Conservation (phyloP, 2,888 invertebrate genomes). For the Epinotia brunnichana region DNA sequence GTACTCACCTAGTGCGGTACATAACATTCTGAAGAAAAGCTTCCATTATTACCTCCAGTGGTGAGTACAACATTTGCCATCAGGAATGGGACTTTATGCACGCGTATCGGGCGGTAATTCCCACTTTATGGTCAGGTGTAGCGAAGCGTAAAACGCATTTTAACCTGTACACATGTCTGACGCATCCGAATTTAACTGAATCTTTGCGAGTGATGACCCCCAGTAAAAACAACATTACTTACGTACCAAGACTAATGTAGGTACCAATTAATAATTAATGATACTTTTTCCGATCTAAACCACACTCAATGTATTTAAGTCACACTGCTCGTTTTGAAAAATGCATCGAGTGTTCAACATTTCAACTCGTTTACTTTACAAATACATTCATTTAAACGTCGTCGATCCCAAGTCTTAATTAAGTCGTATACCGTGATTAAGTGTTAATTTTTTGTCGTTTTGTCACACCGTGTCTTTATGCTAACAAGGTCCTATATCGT, state of each 20-base stretch:
- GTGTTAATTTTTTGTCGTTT: constrained; percentile 57
- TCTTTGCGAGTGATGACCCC: background rate
- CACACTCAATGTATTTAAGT: constrained; percentile 27
- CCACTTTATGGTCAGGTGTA: too few relatives aligned
- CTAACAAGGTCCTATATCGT: background rate
- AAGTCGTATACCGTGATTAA: constrained; percentile 69
- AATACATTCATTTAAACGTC: constrained; percentile 60
- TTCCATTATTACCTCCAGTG: background rate
- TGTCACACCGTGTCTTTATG: constrained; percentile 50
- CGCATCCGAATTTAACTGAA: background rate
- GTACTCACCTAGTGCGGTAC: too few relatives aligned
- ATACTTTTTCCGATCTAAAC: constrained; percentile 19
- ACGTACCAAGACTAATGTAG: constrained; percentile 30
- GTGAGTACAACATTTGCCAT: too few relatives aligned
- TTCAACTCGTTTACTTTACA: constrained; percentile 30
- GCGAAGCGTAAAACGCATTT: too few relatives aligned
- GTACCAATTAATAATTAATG: constrained; percentile 22
- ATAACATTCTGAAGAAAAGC: background rate
- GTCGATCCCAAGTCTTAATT: constrained; percentile 65
- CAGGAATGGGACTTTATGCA: too few relatives aligned
- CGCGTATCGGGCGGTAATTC: too few relatives aligned
- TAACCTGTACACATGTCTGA: background rate
- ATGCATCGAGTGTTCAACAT: constrained; percentile 30
- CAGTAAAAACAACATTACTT: constrained; percentile 9
- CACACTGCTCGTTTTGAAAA: constrained; percentile 25